Conservation (phyloP, 1,140 invertebrate species). For the Spodoptera frugiperda region DNA sequence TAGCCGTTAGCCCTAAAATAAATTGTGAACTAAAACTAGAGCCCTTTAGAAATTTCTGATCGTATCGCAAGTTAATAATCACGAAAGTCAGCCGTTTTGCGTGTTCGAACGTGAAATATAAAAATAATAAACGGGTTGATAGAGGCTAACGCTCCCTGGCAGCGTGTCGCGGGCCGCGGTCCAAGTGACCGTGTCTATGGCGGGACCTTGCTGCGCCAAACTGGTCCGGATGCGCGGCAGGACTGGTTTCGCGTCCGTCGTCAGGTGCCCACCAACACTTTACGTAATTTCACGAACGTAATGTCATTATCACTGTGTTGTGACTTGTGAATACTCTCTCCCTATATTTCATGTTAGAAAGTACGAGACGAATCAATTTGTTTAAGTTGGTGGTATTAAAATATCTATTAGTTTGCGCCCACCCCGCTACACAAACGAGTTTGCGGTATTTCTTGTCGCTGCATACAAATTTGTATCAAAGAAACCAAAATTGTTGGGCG, state of each 20-base stretch:
- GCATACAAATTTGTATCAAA: not conserved
- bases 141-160: slow-evolving; percentile 48
- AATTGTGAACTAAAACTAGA: not conserved
- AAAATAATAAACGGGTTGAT: slow-evolving; percentile 55
- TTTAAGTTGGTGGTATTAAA: slow-evolving; percentile 1
- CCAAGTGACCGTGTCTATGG: slow-evolving; percentile 60
- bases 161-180: slow-evolving; percentile 13
- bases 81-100: slow-evolving; percentile 44
- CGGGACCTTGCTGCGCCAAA: slow-evolving; percentile 75
- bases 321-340: not conserved
- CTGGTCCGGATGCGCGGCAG: slow-evolving; percentile 60
- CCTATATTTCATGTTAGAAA: slow-evolving; percentile 31
- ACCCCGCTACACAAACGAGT: slow-evolving; percentile 5
- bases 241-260: slow-evolving; percentile 42
- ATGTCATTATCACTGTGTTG: slow-evolving; percentile 33
- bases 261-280: slow-evolving; percentile 42
- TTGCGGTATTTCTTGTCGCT: slow-evolving; percentile 3
- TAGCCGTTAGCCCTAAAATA: not conserved
- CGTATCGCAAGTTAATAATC: slow-evolving; percentile 28
- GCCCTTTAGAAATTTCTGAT: not conserved
- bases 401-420: not conserved
- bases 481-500: not conserved
- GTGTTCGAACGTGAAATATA: slow-evolving; percentile 42
- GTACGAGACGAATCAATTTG: slow-evolving; percentile 17
- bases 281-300: slow-evolving; percentile 45